Evolutionary conservation across 2,888 invertebrate genomes (phyloP).

Genomic region (Lithophane socia): DNA sequence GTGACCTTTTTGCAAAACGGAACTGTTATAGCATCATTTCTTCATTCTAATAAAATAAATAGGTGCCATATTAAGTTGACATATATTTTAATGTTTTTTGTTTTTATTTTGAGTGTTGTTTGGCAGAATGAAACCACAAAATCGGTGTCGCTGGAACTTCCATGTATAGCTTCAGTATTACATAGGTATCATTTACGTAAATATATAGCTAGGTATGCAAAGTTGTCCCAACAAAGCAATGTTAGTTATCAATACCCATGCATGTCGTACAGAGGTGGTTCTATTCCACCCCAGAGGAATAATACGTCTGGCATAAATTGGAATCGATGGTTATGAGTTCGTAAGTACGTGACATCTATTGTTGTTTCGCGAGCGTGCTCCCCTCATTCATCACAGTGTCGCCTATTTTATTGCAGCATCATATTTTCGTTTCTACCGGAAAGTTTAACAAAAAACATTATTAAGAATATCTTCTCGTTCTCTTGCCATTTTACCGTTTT

Average conservation of each 20-base stretch:
- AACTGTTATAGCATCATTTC: slow-evolving; percentile 22
- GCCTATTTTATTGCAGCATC: slow-evolving; percentile 75
- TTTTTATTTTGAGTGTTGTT: slow-evolving; percentile 6
- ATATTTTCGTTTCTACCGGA: slow-evolving; percentile 64
- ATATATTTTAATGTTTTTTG: slow-evolving; percentile 1
- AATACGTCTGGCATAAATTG: slow-evolving; percentile 82
- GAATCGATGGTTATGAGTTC: slow-evolving; percentile 85
- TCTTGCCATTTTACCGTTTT: slow-evolving; percentile 45
- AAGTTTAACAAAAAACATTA: slow-evolving; percentile 58
- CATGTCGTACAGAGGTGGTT: slow-evolving; percentile 28
- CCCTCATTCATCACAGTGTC: slow-evolving; percentile 79
- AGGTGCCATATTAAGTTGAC: not conserved
- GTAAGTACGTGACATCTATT: slow-evolving; percentile 84
- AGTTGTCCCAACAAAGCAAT: slow-evolving; percentile 20
- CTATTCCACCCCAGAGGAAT: slow-evolving; percentile 52
- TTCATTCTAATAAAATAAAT: slow-evolving; percentile 24
- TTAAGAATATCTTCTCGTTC: slow-evolving; percentile 43
- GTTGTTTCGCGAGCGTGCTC: slow-evolving; percentile 72
- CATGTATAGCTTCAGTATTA: not conserved
- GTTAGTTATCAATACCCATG: slow-evolving; percentile 30
- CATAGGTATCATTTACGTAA: not conserved
- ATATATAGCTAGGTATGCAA: slow-evolving; percentile 3
- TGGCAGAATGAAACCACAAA: not conserved
- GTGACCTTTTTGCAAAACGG: slow-evolving; percentile 16
- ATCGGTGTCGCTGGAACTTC: not conserved